phyloP scores from a whole-genome alignment of 1,140 invertebrate genomes.

The Eurosta solidaginis region DNA sequence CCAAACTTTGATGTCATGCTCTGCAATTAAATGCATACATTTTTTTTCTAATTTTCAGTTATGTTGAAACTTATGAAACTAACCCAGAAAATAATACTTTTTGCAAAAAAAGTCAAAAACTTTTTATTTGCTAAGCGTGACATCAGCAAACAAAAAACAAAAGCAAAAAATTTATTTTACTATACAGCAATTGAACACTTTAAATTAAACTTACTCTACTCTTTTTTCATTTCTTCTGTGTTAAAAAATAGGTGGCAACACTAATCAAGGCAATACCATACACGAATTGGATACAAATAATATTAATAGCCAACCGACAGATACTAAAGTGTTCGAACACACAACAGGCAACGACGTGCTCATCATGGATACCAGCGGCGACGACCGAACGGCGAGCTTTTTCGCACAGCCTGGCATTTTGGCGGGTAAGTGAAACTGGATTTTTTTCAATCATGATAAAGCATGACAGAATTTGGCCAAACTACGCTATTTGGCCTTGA shows the following conservation, averaged over 20 bases:
- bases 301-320: slow-evolving; percentile 52
- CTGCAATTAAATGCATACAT: background rate
- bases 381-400: slow-evolving; percentile 85
- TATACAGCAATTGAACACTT: too few relatives aligned
- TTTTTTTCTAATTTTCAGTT: background rate
- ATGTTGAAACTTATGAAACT: background rate
- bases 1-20: background rate
- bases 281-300: slow-evolving; percentile 55
- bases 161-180: background rate
- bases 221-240: background rate
- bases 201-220: background rate
- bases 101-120: too few relatives aligned
- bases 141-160: too few relatives aligned
- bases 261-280: slow-evolving; percentile 41
- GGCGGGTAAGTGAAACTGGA: slow-evolving; percentile 71
- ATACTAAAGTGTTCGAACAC: slow-evolving; percentile 49
- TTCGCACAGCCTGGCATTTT: slow-evolving; percentile 93
- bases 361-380: slow-evolving; percentile 79
- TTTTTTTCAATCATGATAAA: background rate
- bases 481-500: too few relatives aligned
- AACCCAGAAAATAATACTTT: too few relatives aligned
- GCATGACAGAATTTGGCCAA: too few relatives aligned
- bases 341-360: slow-evolving; percentile 66
- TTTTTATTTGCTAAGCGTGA: too few relatives aligned
- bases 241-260: slow-evolving; percentile 38